phyloP scores from a whole-genome alignment of 1,140 invertebrate genomes.

The Solen grandis region DNA sequence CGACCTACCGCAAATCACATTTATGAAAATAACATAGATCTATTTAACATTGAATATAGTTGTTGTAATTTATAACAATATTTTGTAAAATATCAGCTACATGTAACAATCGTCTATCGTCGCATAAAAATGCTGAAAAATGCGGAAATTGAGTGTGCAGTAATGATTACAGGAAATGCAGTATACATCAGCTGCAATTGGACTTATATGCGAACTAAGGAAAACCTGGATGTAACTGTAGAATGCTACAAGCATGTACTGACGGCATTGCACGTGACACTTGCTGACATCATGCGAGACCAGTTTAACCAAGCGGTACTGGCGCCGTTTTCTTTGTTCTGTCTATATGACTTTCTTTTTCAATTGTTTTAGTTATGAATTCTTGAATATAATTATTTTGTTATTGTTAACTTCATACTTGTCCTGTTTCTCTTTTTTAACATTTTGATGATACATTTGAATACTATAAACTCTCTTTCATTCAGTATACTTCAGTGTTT shows the following conservation, averaged over 20 bases:
- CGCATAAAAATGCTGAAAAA: not conserved
- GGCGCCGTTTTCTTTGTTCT: too few species aligned
- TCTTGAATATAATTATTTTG: too few species aligned
- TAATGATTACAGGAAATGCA: conserved; percentile 46
- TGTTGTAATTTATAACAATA: not conserved
- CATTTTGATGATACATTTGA: too few species aligned
- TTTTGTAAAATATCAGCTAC: too few species aligned
- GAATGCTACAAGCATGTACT: conserved; percentile 44
- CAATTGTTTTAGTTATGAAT: too few species aligned
- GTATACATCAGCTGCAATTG: conserved; percentile 9
- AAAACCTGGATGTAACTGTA: not conserved
- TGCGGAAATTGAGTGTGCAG: not conserved
- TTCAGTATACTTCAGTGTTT: not conserved
- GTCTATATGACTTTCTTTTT: too few species aligned
- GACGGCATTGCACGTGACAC: conserved; percentile 33
- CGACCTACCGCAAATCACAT: too few species aligned
- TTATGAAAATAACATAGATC: not conserved
- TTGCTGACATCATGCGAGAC: conserved; percentile 32
- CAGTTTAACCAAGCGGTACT: too few species aligned
- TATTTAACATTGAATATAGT: not conserved
- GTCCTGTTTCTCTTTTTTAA: too few species aligned
- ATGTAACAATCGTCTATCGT: not conserved
- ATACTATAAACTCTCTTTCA: too few species aligned
- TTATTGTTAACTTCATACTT: too few species aligned
- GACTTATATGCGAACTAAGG: conserved; percentile 29